Conservation (phyloP, 2,888 invertebrate species). For the Schrankia costaestrigalis region DNA sequence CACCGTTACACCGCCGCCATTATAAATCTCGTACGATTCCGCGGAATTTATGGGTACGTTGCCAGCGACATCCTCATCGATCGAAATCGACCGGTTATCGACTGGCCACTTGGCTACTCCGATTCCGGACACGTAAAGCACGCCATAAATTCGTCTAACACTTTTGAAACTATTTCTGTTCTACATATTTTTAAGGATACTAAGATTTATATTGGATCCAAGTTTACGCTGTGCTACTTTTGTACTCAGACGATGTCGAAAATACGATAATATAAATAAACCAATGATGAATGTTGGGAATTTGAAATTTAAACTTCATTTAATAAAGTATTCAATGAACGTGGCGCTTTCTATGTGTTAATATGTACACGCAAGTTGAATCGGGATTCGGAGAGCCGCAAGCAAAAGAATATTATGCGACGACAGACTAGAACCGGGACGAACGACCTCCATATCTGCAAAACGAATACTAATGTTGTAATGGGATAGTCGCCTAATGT, state of each 20-base stretch:
- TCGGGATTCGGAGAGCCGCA: constrained; percentile 54
- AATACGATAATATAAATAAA: constrained; percentile 15
- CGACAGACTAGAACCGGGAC: constrained; percentile 71
- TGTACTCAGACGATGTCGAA: constrained; percentile 8
- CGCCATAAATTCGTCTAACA: constrained; percentile 31
- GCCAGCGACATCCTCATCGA: constrained; percentile 47
- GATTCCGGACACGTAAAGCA: constrained; percentile 33
- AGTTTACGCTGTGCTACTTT: constrained; percentile 4
- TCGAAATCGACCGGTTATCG: constrained; percentile 49
- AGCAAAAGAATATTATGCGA: constrained; percentile 62
- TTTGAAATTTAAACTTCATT: constrained; percentile 20
- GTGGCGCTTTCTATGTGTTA: constrained; percentile 63
- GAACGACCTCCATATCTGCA: constrained; percentile 71
- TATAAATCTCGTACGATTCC: constrained; percentile 48
- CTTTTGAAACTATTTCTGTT: constrained; percentile 6
- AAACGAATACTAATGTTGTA: constrained; percentile 70
- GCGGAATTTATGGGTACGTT: constrained; percentile 56
- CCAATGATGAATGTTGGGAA: constrained; percentile 16
- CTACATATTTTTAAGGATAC: constrained; percentile 12
- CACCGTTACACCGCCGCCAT: constrained; percentile 50
- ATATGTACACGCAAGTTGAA: constrained; percentile 63
- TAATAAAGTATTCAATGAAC: constrained; percentile 45
- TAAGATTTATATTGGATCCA: constrained; percentile 9
- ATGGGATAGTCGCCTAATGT: constrained; percentile 47
- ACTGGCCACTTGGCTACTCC: constrained; percentile 36